Base-by-base conservation (phyloP, 2,888 invertebrate genomes). In the Anticlea derivata region DNA sequence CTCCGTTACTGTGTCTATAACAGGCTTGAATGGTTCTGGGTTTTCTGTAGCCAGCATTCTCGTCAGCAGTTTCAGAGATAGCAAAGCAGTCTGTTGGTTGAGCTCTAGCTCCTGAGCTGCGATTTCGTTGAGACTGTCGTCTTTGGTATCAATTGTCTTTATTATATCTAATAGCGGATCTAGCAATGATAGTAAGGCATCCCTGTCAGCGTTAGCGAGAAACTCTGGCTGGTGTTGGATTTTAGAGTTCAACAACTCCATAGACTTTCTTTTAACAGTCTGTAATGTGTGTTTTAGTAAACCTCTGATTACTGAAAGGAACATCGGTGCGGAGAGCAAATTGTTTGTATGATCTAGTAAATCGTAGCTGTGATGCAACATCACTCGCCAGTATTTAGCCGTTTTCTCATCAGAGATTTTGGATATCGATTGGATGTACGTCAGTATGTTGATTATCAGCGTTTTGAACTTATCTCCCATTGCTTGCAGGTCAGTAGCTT, bases 191-290 rank as follows among this genome's bases (percentile, higher is more conserved):
- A 92, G 87, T 6, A 96, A 72, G 37, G 92, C 71, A 0, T 80
- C 72, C 7, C 84, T 82, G 24, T 90, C 83, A 2, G 92, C 92
- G 41, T 92, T 86, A 0, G 83, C 78, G 39, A 94, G 93, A 64
- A 94, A 93, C 55, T 92, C 92, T 2, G 92, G 90, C 53, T 94
- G 93, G 53, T 93, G 91, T 59, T 95, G 94, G 5, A 98, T 88
- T 80, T 97, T 96, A 5, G 92, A 92, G 66, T 96, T 97, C 0
- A 99, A 83, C 27, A 99, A 81, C 68, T 98, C 98, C 83, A 99
- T 92, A 0, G 96, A 94, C 74, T 97, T 95, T 51, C 95, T 92
- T 57, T 95, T 92, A 0, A 98, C 94, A 4, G 93, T 93, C 7
- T 93, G 80, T 12, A 95, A 76, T 27, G 94, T 93, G 69, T 97